A percentile compares a stretch with the other conserved stretches of the same genome.
phyloP scores from a whole-genome alignment of 2,113 vertebrate genomes.

The Catharus fuscescens region DNA sequence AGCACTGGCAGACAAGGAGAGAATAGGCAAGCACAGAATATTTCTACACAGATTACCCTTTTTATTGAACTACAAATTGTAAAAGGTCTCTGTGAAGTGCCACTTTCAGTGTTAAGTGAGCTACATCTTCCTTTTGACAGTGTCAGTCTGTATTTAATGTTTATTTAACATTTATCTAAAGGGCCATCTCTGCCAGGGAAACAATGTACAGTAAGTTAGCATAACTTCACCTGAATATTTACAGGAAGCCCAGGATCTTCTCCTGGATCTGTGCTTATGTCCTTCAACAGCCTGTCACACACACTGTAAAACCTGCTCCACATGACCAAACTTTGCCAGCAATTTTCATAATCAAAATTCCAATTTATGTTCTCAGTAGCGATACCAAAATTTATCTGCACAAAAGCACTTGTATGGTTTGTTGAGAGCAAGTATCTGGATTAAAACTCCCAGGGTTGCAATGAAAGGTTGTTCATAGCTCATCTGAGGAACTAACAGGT shows the following conservation, averaged over 20 bases:
- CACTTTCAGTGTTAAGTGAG: background rate
- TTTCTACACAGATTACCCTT: background rate
- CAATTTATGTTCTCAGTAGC: background rate
- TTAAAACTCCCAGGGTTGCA: background rate
- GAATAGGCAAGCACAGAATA: conserved; percentile 32
- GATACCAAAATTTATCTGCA: background rate
- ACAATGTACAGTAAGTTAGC: background rate
- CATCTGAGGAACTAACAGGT: background rate
- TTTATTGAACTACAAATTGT: conserved; percentile 47
- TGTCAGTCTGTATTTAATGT: background rate
- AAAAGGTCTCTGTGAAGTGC: background rate
- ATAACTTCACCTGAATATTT: background rate
- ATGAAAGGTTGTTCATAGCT: background rate
- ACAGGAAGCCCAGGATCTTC: background rate
- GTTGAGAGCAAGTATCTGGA: background rate
- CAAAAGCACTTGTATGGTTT: background rate
- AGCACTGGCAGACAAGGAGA: conserved; percentile 51
- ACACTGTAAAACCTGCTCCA: background rate
- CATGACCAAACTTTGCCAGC: background rate
- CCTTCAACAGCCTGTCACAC: background rate
- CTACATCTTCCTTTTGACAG: background rate
- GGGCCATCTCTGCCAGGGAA: background rate
- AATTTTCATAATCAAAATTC: background rate
- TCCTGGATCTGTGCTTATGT: background rate
- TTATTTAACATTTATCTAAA: background rate